A percentile compares a stretch with the other conserved stretches of the same genome.
These are phyloP conservation scores for Mobula birostris DNA, from an alignment of 2,113 vertebrate genomes.

Conservation along the genomic window DNA sequence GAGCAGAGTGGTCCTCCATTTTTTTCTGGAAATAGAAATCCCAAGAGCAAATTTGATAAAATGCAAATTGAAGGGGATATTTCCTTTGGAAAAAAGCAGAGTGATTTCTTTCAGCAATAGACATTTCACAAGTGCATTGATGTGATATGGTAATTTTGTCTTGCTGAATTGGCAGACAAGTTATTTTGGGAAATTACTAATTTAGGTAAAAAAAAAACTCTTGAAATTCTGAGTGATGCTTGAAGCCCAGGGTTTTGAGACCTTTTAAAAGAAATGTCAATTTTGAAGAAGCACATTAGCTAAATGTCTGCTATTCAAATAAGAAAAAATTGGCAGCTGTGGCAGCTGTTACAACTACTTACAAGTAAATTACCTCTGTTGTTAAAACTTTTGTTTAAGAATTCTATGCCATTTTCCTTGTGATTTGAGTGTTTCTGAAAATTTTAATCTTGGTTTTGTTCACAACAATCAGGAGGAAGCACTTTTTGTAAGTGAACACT, in stretches of 20 bases:
- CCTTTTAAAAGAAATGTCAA: constrained; percentile 3
- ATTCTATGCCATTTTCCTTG: constrained; percentile 13
- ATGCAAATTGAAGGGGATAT: neutral
- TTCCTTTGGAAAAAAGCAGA: neutral
- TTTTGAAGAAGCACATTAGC: constrained; percentile 19
- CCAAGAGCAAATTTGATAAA: neutral
- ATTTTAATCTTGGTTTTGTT: constrained; percentile 32
- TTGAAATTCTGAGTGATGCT: constrained; percentile 17
- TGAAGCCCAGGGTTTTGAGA: neutral
- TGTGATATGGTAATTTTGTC: neutral
- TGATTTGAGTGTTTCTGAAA: neutral
- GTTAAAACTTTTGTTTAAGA: constrained; percentile 21
- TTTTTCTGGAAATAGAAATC: neutral
- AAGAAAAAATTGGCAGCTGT: constrained; percentile 26
- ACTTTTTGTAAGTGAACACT: constrained; percentile 43
- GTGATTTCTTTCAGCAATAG: neutral
- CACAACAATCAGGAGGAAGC: constrained; percentile 30
- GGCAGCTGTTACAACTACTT: neutral
- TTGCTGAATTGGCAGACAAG: neutral
- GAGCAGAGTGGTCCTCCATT: neutral
- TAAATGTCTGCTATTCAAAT: constrained; percentile 25
- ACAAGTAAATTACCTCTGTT: constrained; percentile 19
- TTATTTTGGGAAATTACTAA: constrained; percentile 24
- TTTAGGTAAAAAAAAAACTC: neutral
- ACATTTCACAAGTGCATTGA: neutral